Base-by-base conservation (phyloP, 2,113 vertebrate species). In the Halcyon malimbica region DNA sequence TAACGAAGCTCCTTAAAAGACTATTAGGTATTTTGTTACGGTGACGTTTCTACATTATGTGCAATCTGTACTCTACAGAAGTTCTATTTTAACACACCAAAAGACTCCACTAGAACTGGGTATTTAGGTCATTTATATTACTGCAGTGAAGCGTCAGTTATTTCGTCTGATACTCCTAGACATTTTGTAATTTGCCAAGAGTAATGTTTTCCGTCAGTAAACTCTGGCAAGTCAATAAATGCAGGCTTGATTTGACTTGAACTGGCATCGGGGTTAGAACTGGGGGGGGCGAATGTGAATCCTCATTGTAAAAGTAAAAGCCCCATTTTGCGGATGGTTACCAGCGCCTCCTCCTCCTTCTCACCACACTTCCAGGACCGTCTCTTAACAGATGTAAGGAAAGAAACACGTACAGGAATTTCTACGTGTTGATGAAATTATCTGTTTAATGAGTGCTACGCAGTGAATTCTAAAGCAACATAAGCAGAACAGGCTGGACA, bases 81-180 rank as follows among this genome's bases (percentile, higher is more conserved):
- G 44, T 37, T 33, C 92, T 89, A 56, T 84, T 94, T 91, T 86
- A 93, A 83, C 76, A 88, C 62, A 75, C 50, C 46, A 69, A 74
- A 83, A 93, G 84, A 64, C 80, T 95, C 70, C 82, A 82, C 65
- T 48, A 88, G 81, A 96, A 89, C 75, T 95, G 93, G 90, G 91
- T 97, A 96, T 96, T 97, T 95, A 93, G 95, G 90, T 96, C 93
- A 97, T 81, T 96, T 96, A 10, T 74, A 88, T 95, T 84, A 95
- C 85, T 46, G 93, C 93, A 96, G 90, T 95, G 96, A 96, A 95
- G 94, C 93, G 16, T 93, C 93, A 92, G 46, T 91, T 91, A 96
- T 97, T 92, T 93, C 0, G 35, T 95, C 94, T 95, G 92, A 91
- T 94, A 96, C 84, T 87, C 63, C 39, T 31, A 42, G 51, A 68